Conservation (phyloP, 2,797 vertebrate species). For the Chaunax sp. region DNA sequence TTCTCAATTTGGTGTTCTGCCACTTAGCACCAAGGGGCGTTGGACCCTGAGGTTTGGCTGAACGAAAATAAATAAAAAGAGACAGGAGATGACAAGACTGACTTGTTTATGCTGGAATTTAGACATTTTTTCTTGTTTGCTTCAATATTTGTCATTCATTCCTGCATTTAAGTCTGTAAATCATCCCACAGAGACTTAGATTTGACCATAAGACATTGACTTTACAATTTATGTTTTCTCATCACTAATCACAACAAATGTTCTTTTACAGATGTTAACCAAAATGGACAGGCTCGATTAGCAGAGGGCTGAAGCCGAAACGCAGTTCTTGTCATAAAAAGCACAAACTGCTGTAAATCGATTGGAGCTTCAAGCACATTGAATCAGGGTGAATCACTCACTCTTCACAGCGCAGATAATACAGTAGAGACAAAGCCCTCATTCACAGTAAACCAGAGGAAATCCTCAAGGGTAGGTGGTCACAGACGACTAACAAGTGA, state of each 20-base stretch:
- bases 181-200: no score
- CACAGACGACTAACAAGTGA: constrained; percentile 28
- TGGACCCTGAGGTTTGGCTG: constrained; percentile 3
- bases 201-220: fast-evolving
- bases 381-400: constrained; percentile 67
- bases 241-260: constrained; percentile 9
- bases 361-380: constrained; percentile 51
- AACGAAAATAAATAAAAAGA: not conserved
- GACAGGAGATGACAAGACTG: not conserved
- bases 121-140: not conserved
- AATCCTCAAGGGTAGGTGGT: constrained; percentile 29
- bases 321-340: constrained; percentile 13
- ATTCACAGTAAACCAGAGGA: constrained; percentile 71
- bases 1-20: constrained; percentile 29
- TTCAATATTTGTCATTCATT: not conserved
- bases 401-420: constrained; percentile 66
- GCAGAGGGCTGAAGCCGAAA: not conserved
- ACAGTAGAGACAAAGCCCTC: constrained; percentile 60
- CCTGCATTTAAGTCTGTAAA: no score
- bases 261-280: not conserved
- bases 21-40: constrained; percentile 42
- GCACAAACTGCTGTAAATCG: constrained; percentile 8
- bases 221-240: not conserved
- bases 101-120: not conserved
- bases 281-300: constrained; percentile 9